Evolutionary conservation across 1,140 invertebrate species (phyloP), one percentile per base, ranked within the genome.

Genomic region (Zophobas atratus): DNA sequence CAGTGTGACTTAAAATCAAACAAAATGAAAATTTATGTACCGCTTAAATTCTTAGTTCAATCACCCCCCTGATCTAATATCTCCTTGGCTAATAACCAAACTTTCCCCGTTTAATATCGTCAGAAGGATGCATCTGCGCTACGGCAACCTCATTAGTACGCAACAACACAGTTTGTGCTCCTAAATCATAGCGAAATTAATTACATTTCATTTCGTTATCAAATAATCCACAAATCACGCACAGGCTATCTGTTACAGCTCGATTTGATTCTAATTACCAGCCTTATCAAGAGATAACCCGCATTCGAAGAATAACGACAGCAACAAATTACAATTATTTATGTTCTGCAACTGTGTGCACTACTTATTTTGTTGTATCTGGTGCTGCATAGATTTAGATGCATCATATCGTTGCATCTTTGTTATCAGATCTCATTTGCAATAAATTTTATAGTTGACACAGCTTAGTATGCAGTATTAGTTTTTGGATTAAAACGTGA

Each of bases 161-260:
- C 79, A 80, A 79, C 81, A 82, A 72, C 76, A 60, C 70, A 56
- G 55, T 70, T 76, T 75, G 41, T 71, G 43, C 60, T 76, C 70
- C 75, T 81, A 82, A 82, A 83, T 83, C 81, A 80, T 81, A 73
- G 51, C 53, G 72, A 81, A 84, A 84, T 84, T 84, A 84, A 84
- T 84, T 82, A 80, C 77, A 77, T 84, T 82, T 82, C 81, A 82
- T 81, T 81, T 70, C 77, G 77, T 84, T 84, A 84, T 84, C 82
- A 84, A 81, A 78, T 81, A 77, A 84, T 84, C 80, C 81, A 84
- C 82, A 84, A 84, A 84, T 84, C 82, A 84, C 79, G 73, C 39
- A 60, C 78, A 71, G 76, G 67, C 76, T 81, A 82, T 82, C 82
- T 82, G 81, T 73, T 77, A 67, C 36, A 53, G 79, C 75, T 78